Evolutionary conservation across 1,140 invertebrate genomes (phyloP), one percentile per base, ranked within the genome.

Genomic region (Elysia chlorotica): DNA sequence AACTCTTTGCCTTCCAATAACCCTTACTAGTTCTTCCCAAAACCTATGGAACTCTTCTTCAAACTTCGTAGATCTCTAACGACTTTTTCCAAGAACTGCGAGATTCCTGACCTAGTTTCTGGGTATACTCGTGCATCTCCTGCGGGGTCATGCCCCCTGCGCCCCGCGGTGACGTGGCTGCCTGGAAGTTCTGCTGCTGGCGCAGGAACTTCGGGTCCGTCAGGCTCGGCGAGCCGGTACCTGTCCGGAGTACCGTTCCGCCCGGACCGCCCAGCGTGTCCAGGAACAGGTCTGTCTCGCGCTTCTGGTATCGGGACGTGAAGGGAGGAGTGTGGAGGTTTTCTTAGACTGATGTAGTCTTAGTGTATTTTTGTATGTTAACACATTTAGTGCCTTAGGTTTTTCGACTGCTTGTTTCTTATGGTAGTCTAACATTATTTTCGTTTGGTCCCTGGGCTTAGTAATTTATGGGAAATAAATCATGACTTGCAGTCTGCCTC

Each of bases 211-310:
- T 23, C 17, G 67, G 73, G 48, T 71, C 67, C 19, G 73, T 61
- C 19, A 77, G 65, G 14, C 25, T 31, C 2, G 69, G 69, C 4
- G 21, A 54, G 1, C 70, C 68, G 38, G 57, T 35, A 53, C 68
- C 19, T n/a, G n/a, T n/a, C 28, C 54, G n/a, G 10, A 77, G 28
- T 25, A 61, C 66, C 28, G 68, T 72, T 28, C 65, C 70, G 1
- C 57, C 76, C 37, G 62, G 69, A 25, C 67, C 65, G 23, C 65
- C 65, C 33, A 71, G 63, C 31, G 66, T 65, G 62, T 74, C 67
- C 4, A 74, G 38, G 25, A 74, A 74, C 19, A 74, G 65, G 23
- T 74, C 73, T 5, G 65, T 66, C 37, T 66, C 65, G 5, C 65
- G 65, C 25, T 48, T 66, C 65, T 66, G 37, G 2, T 48, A 17